phyloP scores from a whole-genome alignment of 2,113 vertebrate species.

The Petromus typicus region DNA sequence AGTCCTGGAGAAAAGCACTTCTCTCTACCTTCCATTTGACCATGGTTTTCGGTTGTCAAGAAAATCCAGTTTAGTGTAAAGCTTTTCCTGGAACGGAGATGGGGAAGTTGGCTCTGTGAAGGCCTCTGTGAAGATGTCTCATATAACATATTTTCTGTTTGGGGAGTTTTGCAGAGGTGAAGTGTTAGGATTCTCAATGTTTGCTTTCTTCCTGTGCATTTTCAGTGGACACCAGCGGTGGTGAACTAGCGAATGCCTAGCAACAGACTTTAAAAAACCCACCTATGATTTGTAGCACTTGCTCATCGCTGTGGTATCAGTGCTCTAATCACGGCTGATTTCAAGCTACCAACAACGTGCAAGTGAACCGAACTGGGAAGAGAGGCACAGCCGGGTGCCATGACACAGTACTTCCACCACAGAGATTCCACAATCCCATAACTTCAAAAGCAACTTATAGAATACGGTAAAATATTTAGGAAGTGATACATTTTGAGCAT shows the following conservation, averaged over 20 bases:
- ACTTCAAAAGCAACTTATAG: not conserved
- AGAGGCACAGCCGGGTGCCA: not conserved
- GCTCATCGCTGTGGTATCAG: constrained; percentile 27
- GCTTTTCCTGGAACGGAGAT: not conserved
- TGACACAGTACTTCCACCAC: not conserved
- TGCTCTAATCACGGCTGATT: not conserved
- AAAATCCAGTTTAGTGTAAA: constrained; percentile 39
- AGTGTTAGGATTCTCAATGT: not conserved
- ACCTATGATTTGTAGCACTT: not conserved
- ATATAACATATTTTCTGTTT: not conserved
- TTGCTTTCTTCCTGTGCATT: not conserved
- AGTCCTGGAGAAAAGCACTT: constrained; percentile 41
- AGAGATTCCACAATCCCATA: not conserved
- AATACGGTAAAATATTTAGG: not conserved
- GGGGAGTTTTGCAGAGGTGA: not conserved
- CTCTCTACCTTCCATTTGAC: not conserved
- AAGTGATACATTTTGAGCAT: not conserved
- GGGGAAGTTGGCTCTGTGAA: constrained; percentile 22
- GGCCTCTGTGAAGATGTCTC: constrained; percentile 34
- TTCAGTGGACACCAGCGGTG: not conserved
- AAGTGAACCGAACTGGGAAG: not conserved
- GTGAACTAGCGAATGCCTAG: not conserved
- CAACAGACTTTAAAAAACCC: not conserved
- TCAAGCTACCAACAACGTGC: not conserved
- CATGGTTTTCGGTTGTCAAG: constrained; percentile 48